Conservation (phyloP, 2,113 vertebrate genomes). For the Ceyx cyanopectus region DNA sequence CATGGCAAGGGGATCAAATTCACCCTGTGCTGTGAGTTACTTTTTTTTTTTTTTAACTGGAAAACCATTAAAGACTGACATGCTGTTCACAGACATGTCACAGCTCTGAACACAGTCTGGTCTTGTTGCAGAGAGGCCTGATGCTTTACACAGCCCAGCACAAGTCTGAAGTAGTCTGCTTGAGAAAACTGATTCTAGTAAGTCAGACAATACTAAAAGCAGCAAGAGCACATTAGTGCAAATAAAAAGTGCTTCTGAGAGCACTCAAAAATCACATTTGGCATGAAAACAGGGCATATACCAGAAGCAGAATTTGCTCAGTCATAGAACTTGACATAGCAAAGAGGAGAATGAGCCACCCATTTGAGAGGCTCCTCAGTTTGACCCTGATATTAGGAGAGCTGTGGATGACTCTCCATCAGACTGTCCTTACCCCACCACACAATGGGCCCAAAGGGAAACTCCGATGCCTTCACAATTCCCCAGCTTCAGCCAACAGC, state of each 20-base stretch:
- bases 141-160: not conserved
- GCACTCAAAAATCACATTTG: not conserved
- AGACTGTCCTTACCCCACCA: not conserved
- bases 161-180: not conserved
- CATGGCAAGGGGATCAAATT: not conserved
- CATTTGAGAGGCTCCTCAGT: not conserved
- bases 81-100: not conserved
- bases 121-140: not conserved
- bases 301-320: not conserved
- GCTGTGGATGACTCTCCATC: not conserved
- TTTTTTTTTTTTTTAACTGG: not conserved
- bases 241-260: not conserved
- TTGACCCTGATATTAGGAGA: not conserved
- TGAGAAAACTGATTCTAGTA: not conserved
- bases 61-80: conserved; percentile 8
- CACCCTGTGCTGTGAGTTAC: not conserved
- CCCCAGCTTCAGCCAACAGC: not conserved
- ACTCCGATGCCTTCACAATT: not conserved
- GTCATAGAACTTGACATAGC: not conserved
- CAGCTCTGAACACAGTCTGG: not conserved
- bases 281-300: not conserved
- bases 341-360: not conserved
- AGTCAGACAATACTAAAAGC: not conserved
- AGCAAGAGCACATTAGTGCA: not conserved
- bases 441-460: not conserved